Evolutionary conservation across 2,797 vertebrate genomes (phyloP).

Genomic region (Hydrocynus forskahlii): DNA sequence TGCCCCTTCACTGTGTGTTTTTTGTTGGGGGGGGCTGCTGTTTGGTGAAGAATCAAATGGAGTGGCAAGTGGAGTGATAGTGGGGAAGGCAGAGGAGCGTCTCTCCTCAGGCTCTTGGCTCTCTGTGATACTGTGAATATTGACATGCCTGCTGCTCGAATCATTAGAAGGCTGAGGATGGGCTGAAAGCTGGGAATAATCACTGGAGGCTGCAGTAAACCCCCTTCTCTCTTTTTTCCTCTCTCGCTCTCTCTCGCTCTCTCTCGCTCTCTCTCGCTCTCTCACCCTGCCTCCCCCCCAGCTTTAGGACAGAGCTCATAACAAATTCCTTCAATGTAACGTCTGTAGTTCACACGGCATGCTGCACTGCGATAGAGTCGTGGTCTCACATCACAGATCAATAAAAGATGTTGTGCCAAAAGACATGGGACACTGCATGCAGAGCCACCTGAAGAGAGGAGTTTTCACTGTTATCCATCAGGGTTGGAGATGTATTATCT

Average conservation of each 20-base stretch:
- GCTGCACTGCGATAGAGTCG: background rate
- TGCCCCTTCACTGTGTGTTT: slow-evolving; percentile 26
- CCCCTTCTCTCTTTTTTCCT: slow-evolving; percentile 50
- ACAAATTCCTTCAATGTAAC: slow-evolving; percentile 42
- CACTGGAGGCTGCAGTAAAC: slow-evolving; percentile 76
- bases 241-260: slow-evolving; percentile 43
- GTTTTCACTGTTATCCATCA: background rate
- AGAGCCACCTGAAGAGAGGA: background rate
- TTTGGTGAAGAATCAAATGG: slow-evolving; percentile 53
- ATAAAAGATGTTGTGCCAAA: background rate
- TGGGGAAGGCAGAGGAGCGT: slow-evolving; percentile 53
- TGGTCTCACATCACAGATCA: slow-evolving; percentile 14
- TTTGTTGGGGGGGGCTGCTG: slow-evolving; percentile 40
- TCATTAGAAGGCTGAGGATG: slow-evolving; percentile 68
- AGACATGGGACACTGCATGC: background rate
- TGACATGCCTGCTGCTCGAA: slow-evolving; percentile 63
- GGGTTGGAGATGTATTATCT: background rate
- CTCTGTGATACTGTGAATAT: slow-evolving; percentile 58
- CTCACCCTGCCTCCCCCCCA: background rate
- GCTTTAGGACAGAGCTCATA: slow-evolving; percentile 38
- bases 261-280: slow-evolving; percentile 3
- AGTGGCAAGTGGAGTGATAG: slow-evolving; percentile 44
- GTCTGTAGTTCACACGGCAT: slow-evolving; percentile 28
- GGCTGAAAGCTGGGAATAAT: slow-evolving; percentile 70
- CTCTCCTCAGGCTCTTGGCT: slow-evolving; percentile 50